Percentiles rank a stretch among this genome's conserved stretches.
These are phyloP conservation scores for Aethes cnicana DNA, from an alignment of 2,888 invertebrate genomes.

Conservation along the genomic window DNA sequence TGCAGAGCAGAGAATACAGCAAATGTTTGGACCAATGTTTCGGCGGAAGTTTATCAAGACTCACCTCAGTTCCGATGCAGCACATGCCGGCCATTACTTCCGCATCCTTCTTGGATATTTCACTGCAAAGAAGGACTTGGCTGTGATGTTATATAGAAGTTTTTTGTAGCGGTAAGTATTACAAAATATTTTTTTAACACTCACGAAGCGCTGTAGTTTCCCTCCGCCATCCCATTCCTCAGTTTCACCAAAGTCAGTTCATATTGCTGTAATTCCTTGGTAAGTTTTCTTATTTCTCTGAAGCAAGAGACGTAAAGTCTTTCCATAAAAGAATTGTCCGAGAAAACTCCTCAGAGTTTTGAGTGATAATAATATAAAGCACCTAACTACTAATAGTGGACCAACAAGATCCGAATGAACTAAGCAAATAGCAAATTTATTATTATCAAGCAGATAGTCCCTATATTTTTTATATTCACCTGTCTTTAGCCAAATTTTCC, in stretches of 20 bases:
- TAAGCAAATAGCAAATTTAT: too few species aligned
- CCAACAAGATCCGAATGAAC: too few species aligned
- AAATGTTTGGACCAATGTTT: conserved; percentile 62
- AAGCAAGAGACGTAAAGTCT: too few species aligned
- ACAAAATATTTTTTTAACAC: too few species aligned
- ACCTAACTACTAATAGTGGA: too few species aligned
- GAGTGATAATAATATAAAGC: too few species aligned
- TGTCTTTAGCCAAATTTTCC: conserved; percentile 61
- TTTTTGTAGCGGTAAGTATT: too few species aligned
- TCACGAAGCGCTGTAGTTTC: conserved; percentile 49
- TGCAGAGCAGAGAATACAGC: too few species aligned
- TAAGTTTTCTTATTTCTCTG: conserved; percentile 64
- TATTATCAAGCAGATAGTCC: too few species aligned
- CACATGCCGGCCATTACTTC: conserved; percentile 62
- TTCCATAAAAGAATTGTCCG: too few species aligned
- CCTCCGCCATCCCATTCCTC: conserved; percentile 50
- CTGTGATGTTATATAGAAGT: too few species aligned
- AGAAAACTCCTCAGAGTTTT: too few species aligned
- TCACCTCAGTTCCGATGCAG: conserved; percentile 57
- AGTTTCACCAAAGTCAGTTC: conserved; percentile 57
- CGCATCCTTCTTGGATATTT: conserved; percentile 56
- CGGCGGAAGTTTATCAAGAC: conserved; percentile 4
- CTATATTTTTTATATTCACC: conserved; percentile 44
- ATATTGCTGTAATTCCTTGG: conserved; percentile 57
- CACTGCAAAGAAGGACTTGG: conserved; percentile 41